These are phyloP conservation scores for Anolis carolinensis DNA, from an alignment of 2,113 vertebrate genomes.

Conservation along the genomic window DNA sequence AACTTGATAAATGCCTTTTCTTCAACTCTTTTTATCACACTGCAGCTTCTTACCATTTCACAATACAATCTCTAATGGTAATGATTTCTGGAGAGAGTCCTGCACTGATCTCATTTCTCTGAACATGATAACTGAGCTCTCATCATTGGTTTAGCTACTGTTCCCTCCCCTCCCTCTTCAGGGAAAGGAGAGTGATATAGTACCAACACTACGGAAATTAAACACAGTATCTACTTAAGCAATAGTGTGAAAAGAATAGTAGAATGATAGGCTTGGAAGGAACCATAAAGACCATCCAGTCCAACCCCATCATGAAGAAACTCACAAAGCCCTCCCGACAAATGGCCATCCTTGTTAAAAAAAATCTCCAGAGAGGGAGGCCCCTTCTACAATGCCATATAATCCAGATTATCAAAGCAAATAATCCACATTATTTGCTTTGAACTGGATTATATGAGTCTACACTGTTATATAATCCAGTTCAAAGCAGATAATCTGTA, in stretches of 20 bases:
- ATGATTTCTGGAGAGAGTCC: background rate
- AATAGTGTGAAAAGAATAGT: background rate
- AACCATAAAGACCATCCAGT: no score
- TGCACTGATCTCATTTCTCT: background rate
- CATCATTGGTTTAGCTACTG: background rate
- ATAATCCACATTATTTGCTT: no score
- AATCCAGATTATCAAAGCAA: no score
- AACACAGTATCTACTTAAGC: background rate
- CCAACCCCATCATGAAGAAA: no score
- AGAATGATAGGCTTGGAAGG: no score
- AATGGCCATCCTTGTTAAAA: no score
- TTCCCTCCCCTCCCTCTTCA: background rate
- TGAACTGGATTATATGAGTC: no score
- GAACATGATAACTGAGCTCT: background rate
- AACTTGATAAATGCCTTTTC: slow-evolving; percentile 3
- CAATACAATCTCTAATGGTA: background rate
- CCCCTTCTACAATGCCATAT: no score
- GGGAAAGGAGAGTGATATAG: background rate
- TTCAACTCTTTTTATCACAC: slow-evolving; percentile 20
- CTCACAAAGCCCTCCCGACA: no score
- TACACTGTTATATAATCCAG: no score
- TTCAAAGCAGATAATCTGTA: no score
- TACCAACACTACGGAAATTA: background rate
- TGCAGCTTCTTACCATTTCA: slow-evolving; percentile 1
- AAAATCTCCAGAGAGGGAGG: no score